These are phyloP conservation scores for Chelonia mydas DNA, from an alignment of 2,797 vertebrate species.

Conservation along the genomic window DNA sequence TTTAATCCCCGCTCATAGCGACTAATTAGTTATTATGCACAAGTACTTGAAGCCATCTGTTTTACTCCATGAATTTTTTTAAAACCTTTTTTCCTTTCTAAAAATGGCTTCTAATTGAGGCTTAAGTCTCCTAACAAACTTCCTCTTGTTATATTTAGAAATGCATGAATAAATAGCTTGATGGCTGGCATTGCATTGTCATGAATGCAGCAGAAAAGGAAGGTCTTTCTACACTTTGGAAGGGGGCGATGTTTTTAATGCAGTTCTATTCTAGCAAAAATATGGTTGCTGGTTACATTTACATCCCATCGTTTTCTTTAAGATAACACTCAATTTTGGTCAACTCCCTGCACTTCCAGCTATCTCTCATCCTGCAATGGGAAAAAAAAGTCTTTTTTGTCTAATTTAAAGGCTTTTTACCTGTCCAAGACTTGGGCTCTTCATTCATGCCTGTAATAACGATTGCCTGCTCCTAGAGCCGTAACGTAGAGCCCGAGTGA, in stretches of 20 bases:
- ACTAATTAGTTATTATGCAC: constrained; percentile 16
- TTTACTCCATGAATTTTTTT: constrained; percentile 52
- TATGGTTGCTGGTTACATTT: neutral
- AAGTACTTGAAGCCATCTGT: constrained; percentile 66
- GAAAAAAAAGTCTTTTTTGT: neutral
- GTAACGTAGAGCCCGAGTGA: constrained; percentile 20
- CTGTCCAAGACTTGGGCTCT: neutral
- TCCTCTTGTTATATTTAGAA: constrained; percentile 65
- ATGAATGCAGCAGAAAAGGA: neutral
- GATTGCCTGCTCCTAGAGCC: constrained; percentile 35
- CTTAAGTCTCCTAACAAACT: constrained; percentile 54
- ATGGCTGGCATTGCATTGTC: constrained; percentile 26
- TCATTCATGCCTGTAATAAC: constrained; percentile 20
- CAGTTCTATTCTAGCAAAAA: neutral
- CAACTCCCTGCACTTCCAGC: neutral
- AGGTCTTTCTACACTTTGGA: neutral
- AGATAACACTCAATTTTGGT: neutral
- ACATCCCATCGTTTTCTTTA: neutral
- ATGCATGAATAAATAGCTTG: neutral
- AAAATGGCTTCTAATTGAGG: constrained; percentile 65
- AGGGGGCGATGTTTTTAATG: neutral
- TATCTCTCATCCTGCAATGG: neutral
- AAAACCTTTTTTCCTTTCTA: constrained; percentile 48
- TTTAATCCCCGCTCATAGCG: constrained; percentile 24
- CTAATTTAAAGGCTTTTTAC: constrained; percentile 4